These are phyloP conservation scores for Acipenser oxyrinchus DNA, from an alignment of 2,797 vertebrate genomes.

Conservation along the genomic window DNA sequence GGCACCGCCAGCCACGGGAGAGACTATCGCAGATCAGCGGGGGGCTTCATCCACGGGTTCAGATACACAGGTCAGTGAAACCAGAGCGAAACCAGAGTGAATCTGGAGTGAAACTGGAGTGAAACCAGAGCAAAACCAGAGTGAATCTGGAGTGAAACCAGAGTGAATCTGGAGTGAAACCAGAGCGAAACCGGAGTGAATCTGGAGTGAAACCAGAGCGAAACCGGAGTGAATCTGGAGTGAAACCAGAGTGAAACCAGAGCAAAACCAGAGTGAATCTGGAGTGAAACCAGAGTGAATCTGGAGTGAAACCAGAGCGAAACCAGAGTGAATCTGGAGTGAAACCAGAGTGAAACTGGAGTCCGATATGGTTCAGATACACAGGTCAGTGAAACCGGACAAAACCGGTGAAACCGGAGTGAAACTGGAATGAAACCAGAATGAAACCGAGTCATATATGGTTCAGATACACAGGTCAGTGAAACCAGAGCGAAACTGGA, in stretches of 20 bases:
- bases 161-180: not conserved
- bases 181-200: not conserved
- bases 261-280: not conserved
- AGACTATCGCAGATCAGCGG: conserved; percentile 86
- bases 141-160: not conserved
- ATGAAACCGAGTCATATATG: conserved; percentile 26
- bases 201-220: conserved; percentile 33
- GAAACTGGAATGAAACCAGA: too few relatives aligned
- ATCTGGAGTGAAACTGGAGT: conserved; percentile 1
- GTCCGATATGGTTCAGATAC: not conserved
- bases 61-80: conserved; percentile 80
- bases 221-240: conserved; percentile 13
- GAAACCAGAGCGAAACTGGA: conserved; percentile 8
- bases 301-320: not conserved
- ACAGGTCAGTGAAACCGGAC: too few relatives aligned
- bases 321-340: conserved; percentile 16
- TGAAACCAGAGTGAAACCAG: conserved; percentile 15
- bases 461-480: conserved; percentile 89
- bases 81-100: conserved; percentile 15
- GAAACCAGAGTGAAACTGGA: not conserved
- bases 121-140: not conserved
- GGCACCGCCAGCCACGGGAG: conserved; percentile 85
- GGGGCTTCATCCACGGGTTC: conserved; percentile 93
- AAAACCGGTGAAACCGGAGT: not conserved
- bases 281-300: conserved; percentile 14